Percentiles rank a stretch among this genome's conserved stretches.
Conservation (phyloP, 2,797 vertebrate species). For the Ptychobarbus kaznakovi region DNA sequence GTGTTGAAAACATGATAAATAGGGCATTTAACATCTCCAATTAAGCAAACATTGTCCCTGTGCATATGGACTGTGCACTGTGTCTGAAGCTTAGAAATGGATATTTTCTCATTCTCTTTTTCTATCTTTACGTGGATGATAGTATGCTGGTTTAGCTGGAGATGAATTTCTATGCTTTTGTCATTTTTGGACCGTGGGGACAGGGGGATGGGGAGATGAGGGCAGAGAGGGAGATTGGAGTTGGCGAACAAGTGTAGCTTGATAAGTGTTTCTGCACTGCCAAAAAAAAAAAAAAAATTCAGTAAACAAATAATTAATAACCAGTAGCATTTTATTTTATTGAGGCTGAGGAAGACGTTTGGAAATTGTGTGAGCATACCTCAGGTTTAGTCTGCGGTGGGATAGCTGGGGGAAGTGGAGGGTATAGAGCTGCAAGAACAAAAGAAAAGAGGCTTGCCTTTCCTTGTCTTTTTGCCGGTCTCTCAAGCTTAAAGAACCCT, state of each 20-base stretch:
- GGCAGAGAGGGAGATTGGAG: conserved; percentile 40
- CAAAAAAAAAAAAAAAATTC: background rate
- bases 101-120: conserved; percentile 1
- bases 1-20: conserved; percentile 41
- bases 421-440: conserved; percentile 53
- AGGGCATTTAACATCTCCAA: conserved; percentile 48
- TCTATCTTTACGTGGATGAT: background rate
- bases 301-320: background rate
- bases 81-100: background rate
- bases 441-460: conserved; percentile 65
- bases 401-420: conserved; percentile 55
- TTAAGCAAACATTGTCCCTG: conserved; percentile 34
- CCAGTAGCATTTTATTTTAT: background rate
- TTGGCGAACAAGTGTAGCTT: conserved; percentile 68
- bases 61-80: conserved; percentile 13
- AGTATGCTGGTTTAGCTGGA: conserved; percentile 66
- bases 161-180: conserved; percentile 65
- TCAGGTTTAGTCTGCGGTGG: conserved; percentile 55
- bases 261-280: conserved; percentile 59
- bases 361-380: conserved; percentile 22
- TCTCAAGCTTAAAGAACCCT: conserved; percentile 61
- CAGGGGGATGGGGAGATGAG: conserved; percentile 52
- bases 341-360: conserved; percentile 11
- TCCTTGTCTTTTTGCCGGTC: conserved; percentile 52
- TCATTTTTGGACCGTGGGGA: conserved; percentile 60